These are phyloP conservation scores for Acanthiza pusilla DNA, from an alignment of 2,797 vertebrate species.

Conservation along the genomic window DNA sequence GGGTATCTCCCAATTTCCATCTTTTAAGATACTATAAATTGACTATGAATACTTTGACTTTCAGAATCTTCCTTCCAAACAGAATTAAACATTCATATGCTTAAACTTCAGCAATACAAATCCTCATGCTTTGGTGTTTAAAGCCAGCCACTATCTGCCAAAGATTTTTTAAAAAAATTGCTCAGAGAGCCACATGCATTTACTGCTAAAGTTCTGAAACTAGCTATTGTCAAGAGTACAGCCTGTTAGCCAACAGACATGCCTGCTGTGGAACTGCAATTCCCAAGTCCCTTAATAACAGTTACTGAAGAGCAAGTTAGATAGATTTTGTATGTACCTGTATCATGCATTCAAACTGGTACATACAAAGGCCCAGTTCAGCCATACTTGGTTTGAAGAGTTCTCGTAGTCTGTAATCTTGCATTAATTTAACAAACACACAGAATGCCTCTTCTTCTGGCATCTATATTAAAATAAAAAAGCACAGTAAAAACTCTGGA, in stretches of 20 bases:
- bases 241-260: not conserved
- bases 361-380: slow-evolving; percentile 98
- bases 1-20: not conserved
- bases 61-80: not conserved
- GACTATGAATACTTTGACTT: not conserved
- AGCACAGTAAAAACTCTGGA: not conserved
- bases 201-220: not conserved
- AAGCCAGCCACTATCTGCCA: not conserved
- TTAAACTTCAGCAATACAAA: not conserved
- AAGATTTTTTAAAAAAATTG: not conserved
- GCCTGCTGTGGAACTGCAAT: not conserved
- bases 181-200: not conserved
- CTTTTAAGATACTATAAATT: not conserved
- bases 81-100: not conserved
- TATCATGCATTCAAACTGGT: slow-evolving; percentile 99
- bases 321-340: slow-evolving; percentile 82
- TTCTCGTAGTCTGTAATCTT: slow-evolving; percentile 96
- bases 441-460: slow-evolving; percentile 99
- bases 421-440: slow-evolving; percentile 99
- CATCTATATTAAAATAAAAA: slow-evolving; percentile 80
- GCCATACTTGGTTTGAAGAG: slow-evolving; percentile 99
- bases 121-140: not conserved
- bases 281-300: not conserved
- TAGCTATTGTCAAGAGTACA: not conserved
- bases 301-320: not conserved